A percentile compares a stretch with the other conserved stretches of the same genome.
These are phyloP conservation scores for Xanthostigma xanthostigma DNA, from an alignment of 2,888 invertebrate species.

Conservation along the genomic window DNA sequence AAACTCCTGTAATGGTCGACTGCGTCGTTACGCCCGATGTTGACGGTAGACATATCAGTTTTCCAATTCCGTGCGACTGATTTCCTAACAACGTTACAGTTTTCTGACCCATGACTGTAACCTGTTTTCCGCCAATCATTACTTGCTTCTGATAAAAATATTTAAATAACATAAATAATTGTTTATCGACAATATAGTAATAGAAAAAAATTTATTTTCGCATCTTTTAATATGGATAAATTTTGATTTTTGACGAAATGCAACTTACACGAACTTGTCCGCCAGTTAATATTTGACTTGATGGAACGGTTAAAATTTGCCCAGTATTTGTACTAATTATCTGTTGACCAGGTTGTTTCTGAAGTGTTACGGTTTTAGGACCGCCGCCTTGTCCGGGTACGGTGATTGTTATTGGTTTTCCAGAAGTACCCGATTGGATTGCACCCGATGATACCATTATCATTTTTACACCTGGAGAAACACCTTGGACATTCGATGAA, in stretches of 20 bases:
- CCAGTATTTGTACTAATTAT: conserved; percentile 22
- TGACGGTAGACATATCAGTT: conserved; percentile 25
- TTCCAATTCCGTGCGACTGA: conserved; percentile 19
- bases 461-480: conserved; percentile 34
- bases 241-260: too few species aligned
- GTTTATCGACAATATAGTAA: not conserved
- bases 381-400: conserved; percentile 38
- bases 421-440: conserved; percentile 34
- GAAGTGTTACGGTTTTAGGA: conserved; percentile 43
- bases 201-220: not conserved
- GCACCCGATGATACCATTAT: conserved; percentile 39
- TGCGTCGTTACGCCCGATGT: conserved; percentile 4
- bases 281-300: conserved; percentile 23
- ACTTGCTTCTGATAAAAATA: conserved; percentile 36
- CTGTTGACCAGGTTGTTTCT: conserved; percentile 34
- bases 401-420: conserved; percentile 54
- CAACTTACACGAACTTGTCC: conserved; percentile 7
- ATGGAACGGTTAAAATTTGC: conserved; percentile 26
- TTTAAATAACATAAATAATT: conserved; percentile 1
- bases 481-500: conserved; percentile 29
- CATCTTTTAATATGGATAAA: too few species aligned
- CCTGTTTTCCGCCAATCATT: conserved; percentile 54
- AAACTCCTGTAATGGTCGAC: conserved; percentile 16
- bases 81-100: conserved; percentile 42
- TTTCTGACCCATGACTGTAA: conserved; percentile 51